Evolutionary conservation across 2,113 vertebrate species (phyloP).

Genomic region (Girardinichthys multiradiatus): DNA sequence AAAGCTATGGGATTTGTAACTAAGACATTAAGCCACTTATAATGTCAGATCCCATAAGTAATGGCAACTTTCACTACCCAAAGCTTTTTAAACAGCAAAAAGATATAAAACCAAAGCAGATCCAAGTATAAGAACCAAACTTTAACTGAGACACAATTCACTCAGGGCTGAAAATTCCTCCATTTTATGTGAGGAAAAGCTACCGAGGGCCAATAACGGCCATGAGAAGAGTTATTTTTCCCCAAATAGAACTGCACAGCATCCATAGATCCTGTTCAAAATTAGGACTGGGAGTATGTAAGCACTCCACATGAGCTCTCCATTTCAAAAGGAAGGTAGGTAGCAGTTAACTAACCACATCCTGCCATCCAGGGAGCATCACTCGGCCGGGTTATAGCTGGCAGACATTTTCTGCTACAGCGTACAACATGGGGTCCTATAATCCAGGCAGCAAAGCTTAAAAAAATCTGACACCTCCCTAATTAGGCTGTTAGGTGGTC

Average conservation of each 20-base stretch:
- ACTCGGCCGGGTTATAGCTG: constrained; percentile 59
- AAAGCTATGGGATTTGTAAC: constrained; percentile 52
- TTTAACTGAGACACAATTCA: neutral
- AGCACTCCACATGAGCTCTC: constrained; percentile 37
- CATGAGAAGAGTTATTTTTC: constrained; percentile 8
- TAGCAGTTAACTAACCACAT: constrained; percentile 67
- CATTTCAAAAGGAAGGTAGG: constrained; percentile 38
- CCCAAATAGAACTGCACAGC: neutral
- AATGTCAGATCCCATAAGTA: constrained; percentile 27
- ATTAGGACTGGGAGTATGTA: constrained; percentile 1
- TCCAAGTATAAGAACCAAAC: neutral
- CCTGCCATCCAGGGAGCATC: constrained; percentile 53
- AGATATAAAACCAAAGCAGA: neutral
- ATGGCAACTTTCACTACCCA: constrained; percentile 19
- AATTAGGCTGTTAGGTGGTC: constrained; percentile 66
- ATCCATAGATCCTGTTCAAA: constrained; percentile 35
- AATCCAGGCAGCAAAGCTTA: constrained; percentile 37
- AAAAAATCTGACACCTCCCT: constrained; percentile 29
- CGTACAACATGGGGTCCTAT: constrained; percentile 58
- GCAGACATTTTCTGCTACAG: constrained; percentile 66
- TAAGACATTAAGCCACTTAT: constrained; percentile 68
- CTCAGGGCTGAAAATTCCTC: neutral
- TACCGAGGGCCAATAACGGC: neutral
- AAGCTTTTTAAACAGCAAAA: neutral
- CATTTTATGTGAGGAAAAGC: neutral